phyloP scores from a whole-genome alignment of 2,113 vertebrate genomes.

The Proteles cristata region DNA sequence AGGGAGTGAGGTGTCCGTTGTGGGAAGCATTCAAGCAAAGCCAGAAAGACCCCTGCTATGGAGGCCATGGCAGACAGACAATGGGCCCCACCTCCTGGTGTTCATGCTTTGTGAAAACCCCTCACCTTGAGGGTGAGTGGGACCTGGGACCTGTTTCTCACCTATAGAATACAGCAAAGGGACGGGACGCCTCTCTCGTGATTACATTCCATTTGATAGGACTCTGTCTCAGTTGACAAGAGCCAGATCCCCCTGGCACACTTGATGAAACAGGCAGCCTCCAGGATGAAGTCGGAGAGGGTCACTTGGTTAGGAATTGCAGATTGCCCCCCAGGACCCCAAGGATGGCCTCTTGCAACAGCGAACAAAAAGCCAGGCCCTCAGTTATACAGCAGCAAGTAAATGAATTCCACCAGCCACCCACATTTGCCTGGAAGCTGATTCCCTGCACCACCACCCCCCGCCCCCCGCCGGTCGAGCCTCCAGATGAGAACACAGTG shows the following conservation, averaged over 20 bases:
- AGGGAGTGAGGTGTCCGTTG: neutral
- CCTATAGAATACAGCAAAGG: neutral
- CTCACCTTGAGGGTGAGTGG: neutral
- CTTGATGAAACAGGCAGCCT: neutral
- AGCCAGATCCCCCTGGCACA: neutral
- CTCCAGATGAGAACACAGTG: neutral
- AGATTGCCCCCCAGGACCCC: neutral
- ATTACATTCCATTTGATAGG: neutral
- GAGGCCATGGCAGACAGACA: neutral
- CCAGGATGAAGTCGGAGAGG: neutral
- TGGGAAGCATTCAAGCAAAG: neutral
- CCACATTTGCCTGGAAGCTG: neutral
- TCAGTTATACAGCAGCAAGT: neutral
- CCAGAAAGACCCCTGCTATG: neutral
- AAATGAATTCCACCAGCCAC: neutral
- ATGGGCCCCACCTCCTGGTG: neutral
- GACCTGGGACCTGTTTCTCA: neutral
- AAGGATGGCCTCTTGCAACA: neutral
- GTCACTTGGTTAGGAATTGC: neutral
- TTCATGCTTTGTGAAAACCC: neutral
- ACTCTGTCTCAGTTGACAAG: neutral
- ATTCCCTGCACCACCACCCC: no score
- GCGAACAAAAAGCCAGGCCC: neutral
- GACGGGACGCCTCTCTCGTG: neutral
- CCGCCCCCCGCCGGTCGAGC: neutral